Evolutionary conservation across 1,140 invertebrate species (phyloP), one percentile per base, ranked within the genome.

Genomic region (Pantala flavescens): DNA sequence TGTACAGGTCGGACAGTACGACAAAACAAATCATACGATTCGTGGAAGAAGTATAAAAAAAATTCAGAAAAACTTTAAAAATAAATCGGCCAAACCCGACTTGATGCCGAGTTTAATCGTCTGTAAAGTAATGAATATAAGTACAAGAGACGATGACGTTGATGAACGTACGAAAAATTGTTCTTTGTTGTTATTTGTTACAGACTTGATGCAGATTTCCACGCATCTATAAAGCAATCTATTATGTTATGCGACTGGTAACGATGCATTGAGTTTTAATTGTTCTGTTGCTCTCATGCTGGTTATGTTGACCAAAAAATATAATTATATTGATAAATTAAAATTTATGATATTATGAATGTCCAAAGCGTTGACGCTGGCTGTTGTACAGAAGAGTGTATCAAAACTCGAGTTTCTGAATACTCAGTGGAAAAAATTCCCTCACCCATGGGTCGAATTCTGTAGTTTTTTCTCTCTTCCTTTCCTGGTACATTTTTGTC

Each of bases 251-350:
- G 49, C 49, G 49, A 19, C 16, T 63, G 49, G n/a, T 63, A 21
- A 63, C n/a, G 49, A 63, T 63, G 49, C 49, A 63, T 63, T 63
- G 49, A 63, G 49, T 63, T 63, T 16, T 19, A 63, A 3, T 63
- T 63, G 49, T 63, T 63, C 49, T 63, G 49, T 63, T 63, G 49
- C 49, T 63, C 49, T 63, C 49, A 63, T 63, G 49, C 49, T 63
- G 49, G 49, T 63, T 63, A 16, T 63, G 49, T 63, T 63, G 49
- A 63, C 49, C 49, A 63, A 63, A 63, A 63, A 63, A 36, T 36
- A 36, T 36, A 36, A 36, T 36, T 36, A 36, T 36, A 36, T 63
- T 63, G 49, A 63, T 21, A 63, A 63, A 36, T 63, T 63, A 21
- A 63, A 63, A 19, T 19, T 63, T 63, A 63, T 63, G 49, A 63